A percentile compares a stretch with the other conserved stretches of the same genome.
phyloP scores from a whole-genome alignment of 2,888 invertebrate genomes.

The Eulithis testata region DNA sequence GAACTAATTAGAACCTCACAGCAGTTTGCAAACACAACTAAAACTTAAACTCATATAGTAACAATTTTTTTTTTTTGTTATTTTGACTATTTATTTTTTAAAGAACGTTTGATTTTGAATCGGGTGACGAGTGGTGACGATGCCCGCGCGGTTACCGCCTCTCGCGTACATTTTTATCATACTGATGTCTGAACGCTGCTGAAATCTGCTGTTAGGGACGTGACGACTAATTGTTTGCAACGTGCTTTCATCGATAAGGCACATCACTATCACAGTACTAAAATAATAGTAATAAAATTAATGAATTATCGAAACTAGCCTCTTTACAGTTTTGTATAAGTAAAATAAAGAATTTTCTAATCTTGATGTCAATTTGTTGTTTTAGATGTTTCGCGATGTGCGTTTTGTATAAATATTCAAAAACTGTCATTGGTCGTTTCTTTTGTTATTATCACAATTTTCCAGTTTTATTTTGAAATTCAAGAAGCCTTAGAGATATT shows the following conservation, averaged over 20 bases:
- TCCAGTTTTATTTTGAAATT: no score
- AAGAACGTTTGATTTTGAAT: conserved; percentile 62
- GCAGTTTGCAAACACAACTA: conserved; percentile 21
- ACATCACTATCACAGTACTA: conserved; percentile 32
- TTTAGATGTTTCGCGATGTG: no score
- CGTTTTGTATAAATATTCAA: no score
- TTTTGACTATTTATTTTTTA: conserved; percentile 8
- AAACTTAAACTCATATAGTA: conserved; percentile 13
- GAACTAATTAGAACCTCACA: conserved; percentile 18
- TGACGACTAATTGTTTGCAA: conserved; percentile 58
- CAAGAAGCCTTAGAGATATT: no score
- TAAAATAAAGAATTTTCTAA: no score
- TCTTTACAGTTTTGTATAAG: no score
- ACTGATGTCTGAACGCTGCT: conserved; percentile 63
- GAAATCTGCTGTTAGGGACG: conserved; percentile 73
- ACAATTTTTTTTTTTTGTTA: background rate
- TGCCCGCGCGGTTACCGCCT: conserved; percentile 63
- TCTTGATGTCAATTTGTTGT: no score
- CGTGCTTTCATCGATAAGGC: conserved; percentile 49
- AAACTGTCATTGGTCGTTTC: no score
- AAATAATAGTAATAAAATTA: background rate
- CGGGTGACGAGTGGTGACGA: conserved; percentile 66
- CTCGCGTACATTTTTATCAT: conserved; percentile 75
- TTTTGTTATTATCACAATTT: no score
- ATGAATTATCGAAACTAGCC: no score